Evolutionary conservation across 2,797 vertebrate species (phyloP).

Genomic region (Pitangus sulphuratus): DNA sequence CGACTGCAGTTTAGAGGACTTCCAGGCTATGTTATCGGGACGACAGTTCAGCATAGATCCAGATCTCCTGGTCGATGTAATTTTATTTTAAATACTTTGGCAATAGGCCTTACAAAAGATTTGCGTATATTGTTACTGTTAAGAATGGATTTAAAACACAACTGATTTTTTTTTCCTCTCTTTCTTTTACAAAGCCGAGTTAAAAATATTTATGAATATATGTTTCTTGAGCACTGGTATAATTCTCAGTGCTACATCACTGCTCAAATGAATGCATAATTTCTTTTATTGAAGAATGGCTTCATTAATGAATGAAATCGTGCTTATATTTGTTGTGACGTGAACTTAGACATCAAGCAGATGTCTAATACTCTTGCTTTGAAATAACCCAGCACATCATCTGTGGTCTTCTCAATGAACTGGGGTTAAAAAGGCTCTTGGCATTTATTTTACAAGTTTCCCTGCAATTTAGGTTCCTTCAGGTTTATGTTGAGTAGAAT

Average conservation of each 20-base stretch:
- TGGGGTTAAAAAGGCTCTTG: background rate
- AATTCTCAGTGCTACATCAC: background rate
- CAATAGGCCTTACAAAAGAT: background rate
- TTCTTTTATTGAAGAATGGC: background rate
- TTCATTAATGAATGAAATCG: background rate
- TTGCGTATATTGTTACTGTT: background rate
- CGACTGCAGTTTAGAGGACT: conserved; percentile 97
- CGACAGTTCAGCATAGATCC: conserved; percentile 92
- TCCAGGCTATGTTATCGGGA: conserved; percentile 93
- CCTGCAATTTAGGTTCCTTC: background rate
- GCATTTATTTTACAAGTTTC: background rate
- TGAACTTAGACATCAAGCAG: background rate
- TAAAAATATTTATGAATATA: background rate
- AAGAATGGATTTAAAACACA: background rate
- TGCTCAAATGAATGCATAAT: background rate
- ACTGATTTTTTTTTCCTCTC: background rate
- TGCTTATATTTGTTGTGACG: background rate
- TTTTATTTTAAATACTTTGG: background rate
- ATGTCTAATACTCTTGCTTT: background rate
- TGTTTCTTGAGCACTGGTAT: background rate
- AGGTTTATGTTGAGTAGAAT: background rate
- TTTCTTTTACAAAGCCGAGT: background rate
- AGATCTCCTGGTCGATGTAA: conserved; percentile 86
- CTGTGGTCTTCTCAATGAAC: background rate
- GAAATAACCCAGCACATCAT: background rate